Evolutionary conservation across 2,113 vertebrate genomes (phyloP).

Genomic region (Charina bottae): DNA sequence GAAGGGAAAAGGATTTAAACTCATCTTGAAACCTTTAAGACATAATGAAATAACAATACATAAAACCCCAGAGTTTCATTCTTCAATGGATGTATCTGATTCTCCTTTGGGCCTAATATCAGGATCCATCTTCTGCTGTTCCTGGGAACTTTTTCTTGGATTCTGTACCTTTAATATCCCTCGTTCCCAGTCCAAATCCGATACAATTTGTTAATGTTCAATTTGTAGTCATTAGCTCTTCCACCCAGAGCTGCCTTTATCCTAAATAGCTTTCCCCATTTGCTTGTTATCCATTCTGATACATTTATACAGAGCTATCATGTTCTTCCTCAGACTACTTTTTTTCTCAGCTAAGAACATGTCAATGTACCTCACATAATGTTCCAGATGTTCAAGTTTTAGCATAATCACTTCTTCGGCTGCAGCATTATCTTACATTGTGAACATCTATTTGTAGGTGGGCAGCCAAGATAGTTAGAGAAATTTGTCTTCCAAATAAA

Average conservation of each 20-base stretch:
- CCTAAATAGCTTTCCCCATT: background rate
- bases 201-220: background rate
- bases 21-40: background rate
- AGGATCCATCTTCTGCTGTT: background rate
- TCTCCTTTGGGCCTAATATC: background rate
- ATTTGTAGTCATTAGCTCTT: conserved; percentile 22
- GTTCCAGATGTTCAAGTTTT: conserved; percentile 20
- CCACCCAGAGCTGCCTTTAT: conserved; percentile 25
- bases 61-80: background rate
- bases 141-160: background rate
- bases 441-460: background rate
- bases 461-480: background rate
- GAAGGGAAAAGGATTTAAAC: background rate
- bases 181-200: background rate
- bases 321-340: conserved; percentile 8
- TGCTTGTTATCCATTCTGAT: background rate
- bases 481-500: background rate
- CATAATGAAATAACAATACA: background rate
- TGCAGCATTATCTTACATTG: background rate
- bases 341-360: conserved; percentile 14
- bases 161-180: background rate
- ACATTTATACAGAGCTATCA: background rate
- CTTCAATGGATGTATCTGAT: background rate
- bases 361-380: conserved; percentile 19
- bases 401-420: conserved; percentile 10